These are phyloP conservation scores for Campoplex capitator DNA, from an alignment of 2,888 invertebrate genomes.

Conservation along the genomic window DNA sequence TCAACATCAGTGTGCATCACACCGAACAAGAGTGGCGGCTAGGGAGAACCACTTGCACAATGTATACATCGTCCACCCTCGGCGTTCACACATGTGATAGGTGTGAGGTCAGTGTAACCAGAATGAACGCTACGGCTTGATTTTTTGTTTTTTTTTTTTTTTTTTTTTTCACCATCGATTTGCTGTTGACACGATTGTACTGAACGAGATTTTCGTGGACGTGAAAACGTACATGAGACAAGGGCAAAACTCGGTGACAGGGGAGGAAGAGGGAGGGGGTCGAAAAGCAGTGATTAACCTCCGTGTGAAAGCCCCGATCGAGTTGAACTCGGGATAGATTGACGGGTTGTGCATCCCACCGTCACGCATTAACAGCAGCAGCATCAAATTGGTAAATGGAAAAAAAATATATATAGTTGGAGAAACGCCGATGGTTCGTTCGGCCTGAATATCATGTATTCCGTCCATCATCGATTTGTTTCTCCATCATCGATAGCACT, in stretches of 20 bases:
- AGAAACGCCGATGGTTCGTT: background rate
- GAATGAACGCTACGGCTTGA: conserved; percentile 74
- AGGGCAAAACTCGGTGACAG: background rate
- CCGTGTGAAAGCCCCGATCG: conserved; percentile 51
- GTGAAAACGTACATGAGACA: conserved; percentile 35
- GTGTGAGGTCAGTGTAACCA: conserved; percentile 74
- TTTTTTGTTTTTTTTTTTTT: conserved; percentile 61
- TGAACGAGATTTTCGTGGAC: conserved; percentile 62
- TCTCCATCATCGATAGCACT: conserved; percentile 26
- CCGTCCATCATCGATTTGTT: conserved; percentile 2
- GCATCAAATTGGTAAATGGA: conserved; percentile 48
- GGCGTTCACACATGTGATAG: conserved; percentile 32
- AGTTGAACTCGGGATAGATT: conserved; percentile 61
- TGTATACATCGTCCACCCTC: conserved; percentile 41
- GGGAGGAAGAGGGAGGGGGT: background rate
- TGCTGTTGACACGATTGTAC: conserved; percentile 76
- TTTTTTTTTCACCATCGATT: conserved; percentile 73
- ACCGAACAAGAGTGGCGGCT: conserved; percentile 54
- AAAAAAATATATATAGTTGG: background rate
- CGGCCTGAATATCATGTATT: conserved; percentile 16
- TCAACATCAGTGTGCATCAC: conserved; percentile 52
- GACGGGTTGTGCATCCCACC: conserved; percentile 48
- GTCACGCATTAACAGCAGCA: conserved; percentile 51
- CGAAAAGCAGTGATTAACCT: conserved; percentile 9
- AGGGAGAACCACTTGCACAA: conserved; percentile 61